A percentile compares a stretch with the other conserved stretches of the same genome.
phyloP scores from a whole-genome alignment of 2,888 invertebrate genomes.

The Dynastes tityus region DNA sequence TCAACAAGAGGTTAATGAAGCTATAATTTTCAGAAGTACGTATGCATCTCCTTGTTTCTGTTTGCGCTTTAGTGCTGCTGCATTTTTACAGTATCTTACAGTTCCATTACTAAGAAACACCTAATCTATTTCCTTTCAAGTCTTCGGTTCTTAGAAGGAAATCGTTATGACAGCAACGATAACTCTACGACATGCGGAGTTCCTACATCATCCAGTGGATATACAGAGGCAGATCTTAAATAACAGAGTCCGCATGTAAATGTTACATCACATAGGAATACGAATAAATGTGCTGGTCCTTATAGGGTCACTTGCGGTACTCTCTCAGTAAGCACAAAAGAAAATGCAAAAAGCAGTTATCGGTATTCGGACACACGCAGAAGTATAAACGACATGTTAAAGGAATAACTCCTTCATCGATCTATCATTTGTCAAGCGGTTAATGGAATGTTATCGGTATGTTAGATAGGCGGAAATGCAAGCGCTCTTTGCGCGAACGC shows the following conservation, averaged over 20 bases:
- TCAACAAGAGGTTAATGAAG: too few species aligned
- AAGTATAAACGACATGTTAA: slow-evolving; percentile 54
- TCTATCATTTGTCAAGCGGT: slow-evolving; percentile 45
- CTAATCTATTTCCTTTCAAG: neutral
- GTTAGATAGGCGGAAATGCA: slow-evolving; percentile 51
- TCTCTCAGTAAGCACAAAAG: slow-evolving; percentile 30
- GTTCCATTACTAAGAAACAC: neutral
- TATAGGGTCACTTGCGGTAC: slow-evolving; percentile 36
- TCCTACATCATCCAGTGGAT: slow-evolving; percentile 12
- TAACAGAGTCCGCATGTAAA: neutral
- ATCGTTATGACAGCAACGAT: slow-evolving; percentile 10
- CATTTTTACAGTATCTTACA: neutral
- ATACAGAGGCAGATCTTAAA: slow-evolving; percentile 7
- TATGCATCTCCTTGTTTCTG: neutral
- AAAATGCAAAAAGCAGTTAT: slow-evolving; percentile 22
- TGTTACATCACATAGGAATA: slow-evolving; percentile 13
- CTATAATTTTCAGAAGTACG: too few species aligned
- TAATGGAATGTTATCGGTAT: slow-evolving; percentile 54
- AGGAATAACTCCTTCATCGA: slow-evolving; percentile 54
- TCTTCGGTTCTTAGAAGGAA: slow-evolving; percentile 4
- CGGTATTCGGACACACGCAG: slow-evolving; percentile 26
- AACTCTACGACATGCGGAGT: slow-evolving; percentile 12
- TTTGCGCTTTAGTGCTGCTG: neutral
- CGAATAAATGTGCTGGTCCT: slow-evolving; percentile 35
- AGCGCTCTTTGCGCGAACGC: slow-evolving; percentile 47